Evolutionary conservation across 2,797 vertebrate species (phyloP), one percentile per base, ranked within the genome.

Genomic region (Propithecus perrieri): DNA sequence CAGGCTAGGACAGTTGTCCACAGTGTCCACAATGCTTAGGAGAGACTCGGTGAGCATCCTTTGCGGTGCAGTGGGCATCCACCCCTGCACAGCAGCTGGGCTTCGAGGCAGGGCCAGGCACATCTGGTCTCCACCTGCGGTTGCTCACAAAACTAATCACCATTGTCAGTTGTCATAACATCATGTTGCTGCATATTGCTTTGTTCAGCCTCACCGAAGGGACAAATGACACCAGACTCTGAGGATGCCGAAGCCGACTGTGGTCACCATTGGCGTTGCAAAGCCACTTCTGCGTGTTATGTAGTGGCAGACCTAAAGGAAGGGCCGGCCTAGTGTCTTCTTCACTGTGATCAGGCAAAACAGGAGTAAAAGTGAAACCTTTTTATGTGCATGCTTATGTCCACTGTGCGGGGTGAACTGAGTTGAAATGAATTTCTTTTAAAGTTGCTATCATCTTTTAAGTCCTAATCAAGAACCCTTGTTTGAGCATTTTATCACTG

Each of bases 161-260:
- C 24, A 5, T 20, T 26, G 0, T n/a, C 10, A 26, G 2, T 38
- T 11, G 10, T 8, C 46, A 13, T 1, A 38, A 38, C 38, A 30
- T 13, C 2, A 15, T 17, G 4, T 20, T 7, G 41, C 35, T 67
- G 15, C 7, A 2, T 17, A 30, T 33, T 10, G 0, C 13, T 80
- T 69, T 69, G 38, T 30, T 33, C 1, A 3, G 55, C 10, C 33
- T 2, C 22, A 35, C 7, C 38, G 48, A 72, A 38, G 69, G 46
- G 11, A 3, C 53, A 65, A 33, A 75, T 48, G 46, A 35, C 17
- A 78, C 28, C 3, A 2, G 69, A 17, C 89, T 76, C 33, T 63
- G 20, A 63, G 50, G n/a, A 14, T 0, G 5, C 33, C 33, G 33
- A 41, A 20, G 11, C 7, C 11, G 57, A 18, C 28, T 78, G 24